Evolutionary conservation across 2,797 vertebrate species (phyloP).

Genomic region (Adelosebastes latens): DNA sequence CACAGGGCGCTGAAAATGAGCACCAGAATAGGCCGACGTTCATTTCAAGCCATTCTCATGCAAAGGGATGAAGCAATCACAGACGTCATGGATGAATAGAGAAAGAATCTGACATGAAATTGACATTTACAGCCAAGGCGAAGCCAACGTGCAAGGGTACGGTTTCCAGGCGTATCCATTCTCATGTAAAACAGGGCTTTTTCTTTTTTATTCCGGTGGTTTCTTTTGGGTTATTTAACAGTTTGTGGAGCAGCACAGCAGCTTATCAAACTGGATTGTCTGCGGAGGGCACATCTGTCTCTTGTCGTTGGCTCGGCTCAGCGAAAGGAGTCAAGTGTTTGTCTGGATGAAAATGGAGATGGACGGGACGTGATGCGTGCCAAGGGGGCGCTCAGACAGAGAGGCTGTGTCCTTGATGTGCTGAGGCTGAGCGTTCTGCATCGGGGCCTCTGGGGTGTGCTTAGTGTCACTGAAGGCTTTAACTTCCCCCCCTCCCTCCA

Average conservation of each 20-base stretch:
- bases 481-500: conserved; percentile 61
- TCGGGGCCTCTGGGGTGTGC: conserved; percentile 69
- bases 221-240: conserved; percentile 68
- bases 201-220: conserved; percentile 21
- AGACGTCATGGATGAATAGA: conserved; percentile 70
- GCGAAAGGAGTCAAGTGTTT: conserved; percentile 68
- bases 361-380: conserved; percentile 62
- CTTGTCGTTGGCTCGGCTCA: conserved; percentile 61
- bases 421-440: conserved; percentile 61
- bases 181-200: conserved; percentile 64
- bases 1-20: conserved; percentile 16
- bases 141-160: conserved; percentile 31
- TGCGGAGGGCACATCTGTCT: conserved; percentile 72
- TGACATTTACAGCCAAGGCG: conserved; percentile 73
- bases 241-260: conserved; percentile 56
- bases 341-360: conserved; percentile 70
- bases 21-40: conserved; percentile 43
- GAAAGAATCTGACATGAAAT: conserved; percentile 74
- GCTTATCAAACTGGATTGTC: conserved; percentile 70
- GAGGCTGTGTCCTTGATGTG: conserved; percentile 69
- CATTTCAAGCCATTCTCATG: conserved; percentile 68
- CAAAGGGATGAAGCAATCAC: conserved; percentile 75
- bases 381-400: conserved; percentile 57
- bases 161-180: conserved; percentile 66
- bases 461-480: conserved; percentile 78